Evolutionary conservation across 2,113 vertebrate species (phyloP).

Genomic region (Bubo blakistoni): DNA sequence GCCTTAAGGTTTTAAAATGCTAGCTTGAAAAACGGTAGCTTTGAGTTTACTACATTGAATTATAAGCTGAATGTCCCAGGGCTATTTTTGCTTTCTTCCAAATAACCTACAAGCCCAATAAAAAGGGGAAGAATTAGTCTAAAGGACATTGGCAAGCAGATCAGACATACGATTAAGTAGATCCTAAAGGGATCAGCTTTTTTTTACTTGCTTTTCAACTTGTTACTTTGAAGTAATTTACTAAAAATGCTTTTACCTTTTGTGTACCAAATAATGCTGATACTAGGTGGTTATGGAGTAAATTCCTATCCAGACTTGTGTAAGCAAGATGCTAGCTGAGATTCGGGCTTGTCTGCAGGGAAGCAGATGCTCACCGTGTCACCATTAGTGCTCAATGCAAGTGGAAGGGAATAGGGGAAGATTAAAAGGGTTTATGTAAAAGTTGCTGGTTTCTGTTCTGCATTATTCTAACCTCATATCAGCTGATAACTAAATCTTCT

Average conservation of each 20-base stretch:
- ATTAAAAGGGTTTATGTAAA: background rate
- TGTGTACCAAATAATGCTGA: background rate
- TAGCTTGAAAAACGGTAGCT: constrained; percentile 30
- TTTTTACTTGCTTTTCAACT: background rate
- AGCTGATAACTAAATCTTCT: background rate
- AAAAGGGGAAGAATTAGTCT: constrained; percentile 2
- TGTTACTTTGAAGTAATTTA: background rate
- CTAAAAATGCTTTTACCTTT: background rate
- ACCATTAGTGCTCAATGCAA: background rate
- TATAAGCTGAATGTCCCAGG: background rate
- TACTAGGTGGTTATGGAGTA: background rate
- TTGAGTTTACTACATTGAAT: background rate
- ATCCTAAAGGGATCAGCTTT: background rate
- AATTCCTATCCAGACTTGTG: background rate
- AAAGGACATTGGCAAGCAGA: background rate
- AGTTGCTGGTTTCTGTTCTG: background rate
- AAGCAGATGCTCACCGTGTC: background rate
- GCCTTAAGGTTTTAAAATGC: constrained; percentile 20
- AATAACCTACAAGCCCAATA: constrained; percentile 4
- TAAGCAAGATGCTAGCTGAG: background rate
- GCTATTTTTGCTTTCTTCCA: constrained; percentile 30
- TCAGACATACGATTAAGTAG: background rate
- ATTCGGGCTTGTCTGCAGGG: background rate
- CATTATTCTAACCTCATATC: background rate
- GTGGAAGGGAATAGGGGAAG: rapidly evolving